phyloP scores from a whole-genome alignment of 2,888 invertebrate genomes.

The Hirtodrosophila duncani region DNA sequence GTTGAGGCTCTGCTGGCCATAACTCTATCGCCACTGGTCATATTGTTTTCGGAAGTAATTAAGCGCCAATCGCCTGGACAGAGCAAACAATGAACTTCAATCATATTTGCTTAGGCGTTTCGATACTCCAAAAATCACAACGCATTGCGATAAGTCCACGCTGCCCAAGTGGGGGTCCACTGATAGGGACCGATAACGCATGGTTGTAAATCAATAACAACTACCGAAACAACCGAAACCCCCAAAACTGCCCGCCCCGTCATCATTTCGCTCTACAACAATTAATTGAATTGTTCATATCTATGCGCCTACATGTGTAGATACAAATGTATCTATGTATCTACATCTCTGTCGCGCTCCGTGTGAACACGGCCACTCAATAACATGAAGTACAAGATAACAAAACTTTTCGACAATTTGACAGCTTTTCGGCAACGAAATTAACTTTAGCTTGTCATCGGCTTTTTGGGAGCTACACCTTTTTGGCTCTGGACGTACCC shows the following conservation, averaged over 20 bases:
- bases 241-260: neutral
- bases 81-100: conserved; percentile 63
- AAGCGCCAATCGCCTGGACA: conserved; percentile 63
- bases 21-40: conserved; percentile 42
- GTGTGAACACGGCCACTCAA: conserved; percentile 71
- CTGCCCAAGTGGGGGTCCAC: conserved; percentile 43
- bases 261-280: conserved; percentile 53
- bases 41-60: conserved; percentile 72
- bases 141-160: conserved; percentile 59
- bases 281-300: conserved; percentile 72
- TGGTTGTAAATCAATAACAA: conserved; percentile 71
- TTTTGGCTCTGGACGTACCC: conserved; percentile 12
- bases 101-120: conserved; percentile 71
- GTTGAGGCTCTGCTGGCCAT: conserved; percentile 36
- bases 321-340: conserved; percentile 66
- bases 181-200: conserved; percentile 32
- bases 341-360: conserved; percentile 19
- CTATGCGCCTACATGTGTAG: conserved; percentile 60
- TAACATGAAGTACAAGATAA: conserved; percentile 62
- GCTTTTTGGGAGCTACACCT: conserved; percentile 19
- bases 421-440: conserved; percentile 54
- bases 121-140: conserved; percentile 68
- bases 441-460: conserved; percentile 29
- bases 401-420: conserved; percentile 63
- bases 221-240: conserved; percentile 56